phyloP scores from a whole-genome alignment of 1,140 invertebrate genomes.

The Homarus americanus region DNA sequence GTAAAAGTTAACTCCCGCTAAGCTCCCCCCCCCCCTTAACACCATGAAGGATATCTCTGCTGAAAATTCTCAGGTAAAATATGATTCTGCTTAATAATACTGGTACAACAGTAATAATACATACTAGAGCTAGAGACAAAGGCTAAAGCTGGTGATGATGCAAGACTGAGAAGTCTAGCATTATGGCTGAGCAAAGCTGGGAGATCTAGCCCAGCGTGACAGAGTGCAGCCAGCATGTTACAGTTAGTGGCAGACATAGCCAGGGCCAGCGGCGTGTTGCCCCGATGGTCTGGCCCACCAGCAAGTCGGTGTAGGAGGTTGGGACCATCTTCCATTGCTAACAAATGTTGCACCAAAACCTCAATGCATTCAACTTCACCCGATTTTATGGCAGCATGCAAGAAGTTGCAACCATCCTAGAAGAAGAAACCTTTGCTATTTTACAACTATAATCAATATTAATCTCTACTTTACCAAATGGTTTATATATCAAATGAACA shows the following conservation, averaged over 20 bases:
- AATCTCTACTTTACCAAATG: too few species aligned
- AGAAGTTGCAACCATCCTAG: slow-evolving; percentile 72
- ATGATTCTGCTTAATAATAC: too few species aligned
- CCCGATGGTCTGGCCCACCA: slow-evolving; percentile 52
- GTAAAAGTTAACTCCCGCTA: too few species aligned
- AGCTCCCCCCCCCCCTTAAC: too few species aligned
- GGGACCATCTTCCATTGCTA: slow-evolving; percentile 36
- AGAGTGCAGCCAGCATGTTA: slow-evolving; percentile 39
- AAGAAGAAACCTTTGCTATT: not conserved
- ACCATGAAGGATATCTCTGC: too few species aligned
- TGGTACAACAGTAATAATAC: slow-evolving; percentile 22
- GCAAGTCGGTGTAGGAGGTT: slow-evolving; percentile 65
- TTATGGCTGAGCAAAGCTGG: slow-evolving; percentile 45
- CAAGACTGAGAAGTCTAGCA: slow-evolving; percentile 40
- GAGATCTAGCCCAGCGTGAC: slow-evolving; percentile 57
- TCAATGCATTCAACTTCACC: slow-evolving; percentile 66
- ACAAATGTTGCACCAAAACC: slow-evolving; percentile 54
- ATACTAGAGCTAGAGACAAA: slow-evolving; percentile 45
- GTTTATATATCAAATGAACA: too few species aligned
- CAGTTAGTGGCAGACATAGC: slow-evolving; percentile 42
- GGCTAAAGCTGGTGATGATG: slow-evolving; percentile 40
- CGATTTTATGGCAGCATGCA: slow-evolving; percentile 70
- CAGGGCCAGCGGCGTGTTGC: slow-evolving; percentile 57
- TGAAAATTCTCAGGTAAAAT: too few species aligned
- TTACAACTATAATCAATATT: too few species aligned